phyloP scores from a whole-genome alignment of 2,888 invertebrate genomes.

The Masnerella sp. region DNA sequence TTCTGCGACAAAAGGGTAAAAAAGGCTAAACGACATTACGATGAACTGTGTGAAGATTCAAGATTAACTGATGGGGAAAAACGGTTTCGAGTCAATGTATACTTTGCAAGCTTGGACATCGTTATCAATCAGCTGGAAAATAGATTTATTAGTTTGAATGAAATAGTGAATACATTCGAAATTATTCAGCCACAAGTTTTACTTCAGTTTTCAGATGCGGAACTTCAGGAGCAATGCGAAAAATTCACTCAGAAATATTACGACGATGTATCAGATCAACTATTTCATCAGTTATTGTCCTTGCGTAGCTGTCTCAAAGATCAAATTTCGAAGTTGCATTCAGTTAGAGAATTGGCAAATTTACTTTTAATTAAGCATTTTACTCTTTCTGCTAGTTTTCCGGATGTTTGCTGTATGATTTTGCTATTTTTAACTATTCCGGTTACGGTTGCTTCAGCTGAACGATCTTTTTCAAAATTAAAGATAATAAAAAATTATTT shows the following conservation, averaged over 20 bases:
- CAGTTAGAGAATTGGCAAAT: slow-evolving; percentile 29
- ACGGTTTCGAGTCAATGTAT: slow-evolving; percentile 27
- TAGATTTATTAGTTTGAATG: slow-evolving; percentile 24
- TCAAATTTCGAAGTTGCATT: slow-evolving; percentile 30
- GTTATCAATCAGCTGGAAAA: slow-evolving; percentile 20
- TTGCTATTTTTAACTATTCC: slow-evolving; percentile 44
- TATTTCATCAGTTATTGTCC: slow-evolving; percentile 36
- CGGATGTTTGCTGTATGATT: slow-evolving; percentile 33
- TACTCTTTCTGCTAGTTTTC: slow-evolving; percentile 40
- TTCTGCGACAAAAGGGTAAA: slow-evolving; percentile 26
- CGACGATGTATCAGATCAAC: slow-evolving; percentile 19
- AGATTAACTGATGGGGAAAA: slow-evolving; percentile 24
- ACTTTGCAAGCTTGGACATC: slow-evolving; percentile 27
- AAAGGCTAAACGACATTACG: slow-evolving; percentile 1
- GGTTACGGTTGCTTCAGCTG: slow-evolving; percentile 38
- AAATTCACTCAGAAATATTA: slow-evolving; percentile 20
- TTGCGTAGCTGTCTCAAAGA: slow-evolving; percentile 36
- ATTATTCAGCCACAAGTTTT: slow-evolving; percentile 31
- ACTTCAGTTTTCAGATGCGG: slow-evolving; percentile 6
- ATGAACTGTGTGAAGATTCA: slow-evolving; percentile 7
- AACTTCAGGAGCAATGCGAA: slow-evolving; percentile 13
- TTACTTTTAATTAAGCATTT: slow-evolving; percentile 36
- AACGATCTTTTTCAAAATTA: slow-evolving; percentile 43
- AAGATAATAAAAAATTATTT: slow-evolving; percentile 44
- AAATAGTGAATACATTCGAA: slow-evolving; percentile 15